These are phyloP conservation scores for Phyllotis vaccarum DNA, from an alignment of 2,797 vertebrate species.

Conservation along the genomic window DNA sequence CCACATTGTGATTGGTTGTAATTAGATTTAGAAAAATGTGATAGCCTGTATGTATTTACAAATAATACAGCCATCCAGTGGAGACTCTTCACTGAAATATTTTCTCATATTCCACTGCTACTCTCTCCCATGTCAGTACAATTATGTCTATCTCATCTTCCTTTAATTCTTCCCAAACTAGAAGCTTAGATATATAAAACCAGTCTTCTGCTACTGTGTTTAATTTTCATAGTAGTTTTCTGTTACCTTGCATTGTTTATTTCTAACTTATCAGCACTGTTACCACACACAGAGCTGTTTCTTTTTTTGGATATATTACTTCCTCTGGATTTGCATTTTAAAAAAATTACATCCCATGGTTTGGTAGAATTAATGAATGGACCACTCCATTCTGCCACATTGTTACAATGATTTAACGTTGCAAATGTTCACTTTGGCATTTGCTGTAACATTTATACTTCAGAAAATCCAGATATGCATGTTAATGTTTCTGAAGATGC, in stretches of 20 bases:
- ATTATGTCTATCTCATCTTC: not conserved
- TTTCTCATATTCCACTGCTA: not conserved
- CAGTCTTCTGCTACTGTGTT: not conserved
- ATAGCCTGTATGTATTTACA: not conserved
- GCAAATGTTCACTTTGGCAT: conserved; percentile 45
- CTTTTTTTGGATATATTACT: not conserved
- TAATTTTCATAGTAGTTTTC: conserved; percentile 28
- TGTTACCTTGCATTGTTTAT: not conserved
- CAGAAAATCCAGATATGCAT: not conserved
- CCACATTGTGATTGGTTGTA: not conserved
- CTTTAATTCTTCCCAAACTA: conserved; percentile 11
- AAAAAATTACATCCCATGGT: not conserved
- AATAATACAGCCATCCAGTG: not conserved
- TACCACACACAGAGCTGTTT: not conserved
- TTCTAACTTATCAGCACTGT: not conserved
- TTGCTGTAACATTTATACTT: conserved; percentile 44
- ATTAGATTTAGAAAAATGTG: conserved; percentile 14
- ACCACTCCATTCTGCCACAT: not conserved
- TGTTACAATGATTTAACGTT: conserved; percentile 27
- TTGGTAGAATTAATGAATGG: conserved; percentile 34
- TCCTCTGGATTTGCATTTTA: not conserved
- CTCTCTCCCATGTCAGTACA: not conserved
- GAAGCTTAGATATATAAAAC: not conserved
- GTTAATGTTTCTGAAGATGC: conserved; percentile 34
- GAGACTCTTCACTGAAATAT: not conserved